These are phyloP conservation scores for Poecilia wingei DNA, from an alignment of 2,797 vertebrate species.

Conservation along the genomic window DNA sequence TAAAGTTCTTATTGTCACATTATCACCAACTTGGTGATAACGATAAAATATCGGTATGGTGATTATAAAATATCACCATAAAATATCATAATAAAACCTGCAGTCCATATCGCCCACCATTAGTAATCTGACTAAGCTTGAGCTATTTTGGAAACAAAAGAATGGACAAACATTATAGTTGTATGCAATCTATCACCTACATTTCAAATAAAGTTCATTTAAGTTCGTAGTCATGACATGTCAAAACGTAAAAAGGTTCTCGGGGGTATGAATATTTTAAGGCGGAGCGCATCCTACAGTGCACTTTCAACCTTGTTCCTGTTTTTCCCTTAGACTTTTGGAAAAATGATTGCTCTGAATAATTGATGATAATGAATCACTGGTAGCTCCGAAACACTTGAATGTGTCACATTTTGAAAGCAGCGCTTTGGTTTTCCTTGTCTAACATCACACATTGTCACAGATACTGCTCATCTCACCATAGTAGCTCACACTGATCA, in stretches of 20 bases:
- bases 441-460: conserved; percentile 46
- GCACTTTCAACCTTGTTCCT: conserved; percentile 6
- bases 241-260: neutral
- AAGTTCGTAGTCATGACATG: neutral
- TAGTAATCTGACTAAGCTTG: neutral
- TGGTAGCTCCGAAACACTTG: conserved; percentile 14
- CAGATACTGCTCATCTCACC: conserved; percentile 50
- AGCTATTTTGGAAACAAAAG: neutral
- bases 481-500: conserved; percentile 43
- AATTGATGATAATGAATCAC: conserved; percentile 32
- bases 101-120: neutral
- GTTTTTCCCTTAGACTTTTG: neutral
- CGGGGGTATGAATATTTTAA: neutral
- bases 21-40: no score
- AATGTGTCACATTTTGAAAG: conserved; percentile 40
- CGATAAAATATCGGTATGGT: no score
- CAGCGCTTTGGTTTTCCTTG: conserved; percentile 40
- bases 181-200: neutral
- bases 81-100: no score
- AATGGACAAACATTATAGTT: neutral
- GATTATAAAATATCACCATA: no score
- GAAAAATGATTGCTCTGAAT: neutral
- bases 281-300: neutral
- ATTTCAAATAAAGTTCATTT: neutral
- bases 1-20: no score